Evolutionary conservation across 2,113 vertebrate genomes (phyloP).

Genomic region (Prunella himalayana): DNA sequence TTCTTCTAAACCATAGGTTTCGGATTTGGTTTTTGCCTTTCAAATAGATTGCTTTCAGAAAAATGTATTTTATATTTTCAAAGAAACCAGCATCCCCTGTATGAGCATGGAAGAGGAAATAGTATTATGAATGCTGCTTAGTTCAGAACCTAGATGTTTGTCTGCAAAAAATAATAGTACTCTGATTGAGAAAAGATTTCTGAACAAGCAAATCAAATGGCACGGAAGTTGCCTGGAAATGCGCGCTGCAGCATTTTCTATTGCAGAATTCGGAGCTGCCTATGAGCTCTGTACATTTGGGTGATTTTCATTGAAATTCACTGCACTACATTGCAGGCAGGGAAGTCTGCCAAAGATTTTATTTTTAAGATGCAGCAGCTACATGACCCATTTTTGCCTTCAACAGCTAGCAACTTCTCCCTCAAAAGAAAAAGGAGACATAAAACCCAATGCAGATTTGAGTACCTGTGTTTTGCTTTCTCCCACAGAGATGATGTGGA

Average conservation of each 20-base stretch:
- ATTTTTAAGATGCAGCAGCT: conserved; percentile 58
- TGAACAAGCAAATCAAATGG: conserved; percentile 9
- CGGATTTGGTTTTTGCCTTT: neutral
- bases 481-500: neutral
- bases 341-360: conserved; percentile 55
- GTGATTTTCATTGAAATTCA: conserved; percentile 59
- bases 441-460: neutral
- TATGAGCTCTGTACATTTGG: conserved; percentile 21
- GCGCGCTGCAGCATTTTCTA: neutral
- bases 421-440: neutral
- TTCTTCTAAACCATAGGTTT: neutral
- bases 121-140: neutral
- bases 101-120: neutral
- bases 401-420: conserved; percentile 1
- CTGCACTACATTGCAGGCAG: neutral
- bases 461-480: conserved; percentile 1
- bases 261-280: conserved; percentile 5
- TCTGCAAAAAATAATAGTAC: neutral
- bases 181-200: conserved; percentile 12
- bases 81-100: neutral
- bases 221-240: neutral
- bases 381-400: conserved; percentile 63
- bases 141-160: neutral
- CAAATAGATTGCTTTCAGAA: neutral
- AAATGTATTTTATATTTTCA: neutral